Conservation (phyloP, 2,797 vertebrate species). For the Acrossocheilus fasciatus region DNA sequence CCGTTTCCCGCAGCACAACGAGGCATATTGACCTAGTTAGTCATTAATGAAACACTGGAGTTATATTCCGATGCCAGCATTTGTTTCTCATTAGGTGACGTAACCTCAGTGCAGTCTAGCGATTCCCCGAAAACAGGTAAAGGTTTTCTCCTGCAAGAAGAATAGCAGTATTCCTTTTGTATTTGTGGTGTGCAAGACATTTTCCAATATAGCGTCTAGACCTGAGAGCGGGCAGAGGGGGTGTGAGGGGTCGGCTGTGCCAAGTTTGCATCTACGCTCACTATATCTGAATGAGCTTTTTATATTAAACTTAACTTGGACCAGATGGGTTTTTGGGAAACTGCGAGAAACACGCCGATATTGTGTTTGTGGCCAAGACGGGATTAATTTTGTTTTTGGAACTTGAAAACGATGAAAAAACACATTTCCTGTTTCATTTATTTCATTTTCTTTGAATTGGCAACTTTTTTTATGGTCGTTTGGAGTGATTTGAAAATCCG, state of each 20-base stretch:
- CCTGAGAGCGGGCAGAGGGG: conserved; percentile 81
- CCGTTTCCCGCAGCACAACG: conserved; percentile 66
- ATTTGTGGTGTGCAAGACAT: conserved; percentile 77
- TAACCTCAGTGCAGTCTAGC: conserved; percentile 62
- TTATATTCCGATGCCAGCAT: conserved; percentile 72
- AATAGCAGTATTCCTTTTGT: conserved; percentile 73
- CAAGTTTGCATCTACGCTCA: conserved; percentile 85
- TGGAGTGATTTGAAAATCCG: conserved; percentile 9
- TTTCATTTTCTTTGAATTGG: conserved; percentile 56
- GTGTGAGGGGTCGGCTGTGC: conserved; percentile 72
- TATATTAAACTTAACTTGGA: conserved; percentile 86
- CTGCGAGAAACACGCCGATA: conserved; percentile 77
- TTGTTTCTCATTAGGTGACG: conserved; percentile 81
- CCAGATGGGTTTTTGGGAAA: conserved; percentile 81
- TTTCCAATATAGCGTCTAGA: conserved; percentile 89
- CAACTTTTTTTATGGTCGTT: conserved; percentile 13
- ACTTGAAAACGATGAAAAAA: conserved; percentile 51
- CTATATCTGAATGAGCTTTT: conserved; percentile 87
- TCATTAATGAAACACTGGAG: conserved; percentile 79
- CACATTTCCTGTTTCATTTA: conserved; percentile 67
- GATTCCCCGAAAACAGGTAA: conserved; percentile 73
- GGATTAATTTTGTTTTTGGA: conserved; percentile 72
- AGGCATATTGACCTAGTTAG: conserved; percentile 79
- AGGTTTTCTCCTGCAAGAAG: conserved; percentile 70
- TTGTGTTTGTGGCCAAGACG: conserved; percentile 74